Percentiles rank a stretch among this genome's conserved stretches.
phyloP scores from a whole-genome alignment of 2,888 invertebrate genomes.

The Pachydiplax longipennis region DNA sequence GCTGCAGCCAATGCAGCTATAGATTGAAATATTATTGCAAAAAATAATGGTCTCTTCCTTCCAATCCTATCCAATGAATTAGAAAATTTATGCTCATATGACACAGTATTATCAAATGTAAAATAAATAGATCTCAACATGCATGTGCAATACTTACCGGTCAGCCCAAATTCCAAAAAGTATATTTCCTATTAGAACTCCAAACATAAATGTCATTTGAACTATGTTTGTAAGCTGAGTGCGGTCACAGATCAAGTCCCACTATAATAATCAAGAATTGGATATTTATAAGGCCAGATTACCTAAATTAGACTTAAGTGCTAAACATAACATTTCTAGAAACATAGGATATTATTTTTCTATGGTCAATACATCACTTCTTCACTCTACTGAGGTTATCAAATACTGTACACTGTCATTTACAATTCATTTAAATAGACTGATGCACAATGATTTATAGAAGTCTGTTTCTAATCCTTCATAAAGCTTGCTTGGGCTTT shows the following conservation, averaged over 20 bases:
- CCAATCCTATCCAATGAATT: constrained; percentile 69
- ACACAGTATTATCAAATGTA: neutral
- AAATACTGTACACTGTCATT: too few relatives aligned
- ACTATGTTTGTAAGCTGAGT: constrained; percentile 74
- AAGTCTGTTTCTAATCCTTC: too few relatives aligned
- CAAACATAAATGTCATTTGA: constrained; percentile 80
- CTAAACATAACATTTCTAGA: too few relatives aligned
- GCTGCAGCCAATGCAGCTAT: constrained; percentile 75
- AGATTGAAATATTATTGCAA: constrained; percentile 78
- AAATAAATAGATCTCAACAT: neutral
- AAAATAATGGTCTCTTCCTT: constrained; percentile 75
- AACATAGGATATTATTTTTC: too few relatives aligned
- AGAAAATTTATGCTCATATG: too few relatives aligned
- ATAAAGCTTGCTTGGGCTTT: too few relatives aligned
- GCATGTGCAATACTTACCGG: constrained; percentile 62
- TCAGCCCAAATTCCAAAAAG: constrained; percentile 79
- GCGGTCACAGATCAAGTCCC: constrained; percentile 75
- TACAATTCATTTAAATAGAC: too few relatives aligned
- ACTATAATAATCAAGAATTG: constrained; percentile 60
- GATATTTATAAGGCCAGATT: too few relatives aligned
- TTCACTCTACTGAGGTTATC: too few relatives aligned
- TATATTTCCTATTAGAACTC: constrained; percentile 78
- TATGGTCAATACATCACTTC: too few relatives aligned
- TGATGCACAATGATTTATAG: too few relatives aligned
- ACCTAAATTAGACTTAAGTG: too few relatives aligned